Percentiles rank a stretch among this genome's conserved stretches.
Conservation (phyloP, 53 echinoderm and acorn worm genomes). For the Luidia sarsii region DNA sequence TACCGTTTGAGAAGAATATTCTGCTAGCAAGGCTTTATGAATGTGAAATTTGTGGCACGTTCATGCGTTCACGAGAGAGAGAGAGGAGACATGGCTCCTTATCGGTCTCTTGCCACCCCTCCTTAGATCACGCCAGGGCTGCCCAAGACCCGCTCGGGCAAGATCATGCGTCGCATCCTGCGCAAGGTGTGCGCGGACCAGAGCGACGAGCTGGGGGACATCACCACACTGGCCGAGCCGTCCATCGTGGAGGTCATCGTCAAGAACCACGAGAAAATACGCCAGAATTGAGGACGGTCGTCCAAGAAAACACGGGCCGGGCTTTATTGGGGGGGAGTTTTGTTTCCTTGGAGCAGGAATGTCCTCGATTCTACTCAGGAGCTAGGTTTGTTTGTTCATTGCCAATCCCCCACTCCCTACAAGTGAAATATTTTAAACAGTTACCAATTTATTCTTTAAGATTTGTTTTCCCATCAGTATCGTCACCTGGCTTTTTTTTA, state of each 20-base stretch:
- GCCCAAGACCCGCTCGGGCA: slow-evolving; percentile 96
- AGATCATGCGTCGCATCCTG: slow-evolving; percentile 95
- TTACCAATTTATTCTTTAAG: no score
- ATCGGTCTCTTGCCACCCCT: no score
- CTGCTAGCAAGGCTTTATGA: no score
- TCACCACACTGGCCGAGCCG: slow-evolving; percentile 90
- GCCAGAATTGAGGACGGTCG: slow-evolving; percentile 41
- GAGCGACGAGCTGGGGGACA: slow-evolving; percentile 84
- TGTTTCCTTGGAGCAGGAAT: neutral
- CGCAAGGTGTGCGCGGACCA: slow-evolving; percentile 87
- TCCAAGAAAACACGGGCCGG: no score
- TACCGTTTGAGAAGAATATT: no score
- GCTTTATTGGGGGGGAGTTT: neutral
- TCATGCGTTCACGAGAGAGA: no score
- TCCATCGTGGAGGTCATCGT: slow-evolving; percentile 85
- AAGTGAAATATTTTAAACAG: no score
- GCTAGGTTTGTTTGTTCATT: neutral
- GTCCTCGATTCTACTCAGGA: neutral
- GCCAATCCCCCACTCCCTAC: no score
- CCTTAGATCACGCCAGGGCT: slow-evolving; percentile 96
- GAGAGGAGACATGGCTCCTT: no score
- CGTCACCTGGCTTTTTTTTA: no score
- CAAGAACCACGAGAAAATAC: slow-evolving; percentile 78
- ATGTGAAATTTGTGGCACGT: no score
- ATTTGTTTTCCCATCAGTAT: no score